Conservation (phyloP, 2,888 invertebrate genomes). For the Shargacucullia verbasci region DNA sequence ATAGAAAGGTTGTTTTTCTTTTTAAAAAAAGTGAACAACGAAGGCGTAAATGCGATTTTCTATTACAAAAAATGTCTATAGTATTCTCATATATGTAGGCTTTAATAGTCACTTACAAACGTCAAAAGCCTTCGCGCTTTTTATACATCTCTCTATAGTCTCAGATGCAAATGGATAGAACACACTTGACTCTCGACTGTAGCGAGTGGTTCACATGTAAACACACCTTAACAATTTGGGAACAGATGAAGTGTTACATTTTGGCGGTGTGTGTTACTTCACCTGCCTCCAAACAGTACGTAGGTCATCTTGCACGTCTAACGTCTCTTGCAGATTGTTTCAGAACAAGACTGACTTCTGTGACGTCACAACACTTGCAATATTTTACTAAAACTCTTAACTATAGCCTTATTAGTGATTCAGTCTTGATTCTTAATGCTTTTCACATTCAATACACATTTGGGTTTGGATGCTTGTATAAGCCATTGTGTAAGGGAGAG, state of each 20-base stretch:
- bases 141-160: too few relatives aligned
- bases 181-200: not conserved
- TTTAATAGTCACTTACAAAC: too few relatives aligned
- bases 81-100: too few relatives aligned
- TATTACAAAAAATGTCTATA: too few relatives aligned
- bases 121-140: too few relatives aligned
- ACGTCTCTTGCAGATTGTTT: constrained; percentile 1
- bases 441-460: constrained; percentile 22
- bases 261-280: constrained; percentile 7
- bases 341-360: constrained; percentile 24
- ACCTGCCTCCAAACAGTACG: constrained; percentile 10
- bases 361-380: constrained; percentile 8
- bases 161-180: too few relatives aligned
- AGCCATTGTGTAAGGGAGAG: too few relatives aligned
- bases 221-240: constrained; percentile 12
- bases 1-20: too few relatives aligned
- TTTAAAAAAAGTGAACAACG: too few relatives aligned
- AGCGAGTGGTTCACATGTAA: constrained; percentile 8
- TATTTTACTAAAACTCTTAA: constrained; percentile 40
- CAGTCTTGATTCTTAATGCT: constrained; percentile 47
- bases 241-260: constrained; percentile 14
- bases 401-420: constrained; percentile 53
- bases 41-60: too few relatives aligned
- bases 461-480: not conserved
- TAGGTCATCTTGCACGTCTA: constrained; percentile 30